Evolutionary conservation across 2,888 invertebrate genomes (phyloP).

Genomic region (Poecilobothrus nobilitatus): DNA sequence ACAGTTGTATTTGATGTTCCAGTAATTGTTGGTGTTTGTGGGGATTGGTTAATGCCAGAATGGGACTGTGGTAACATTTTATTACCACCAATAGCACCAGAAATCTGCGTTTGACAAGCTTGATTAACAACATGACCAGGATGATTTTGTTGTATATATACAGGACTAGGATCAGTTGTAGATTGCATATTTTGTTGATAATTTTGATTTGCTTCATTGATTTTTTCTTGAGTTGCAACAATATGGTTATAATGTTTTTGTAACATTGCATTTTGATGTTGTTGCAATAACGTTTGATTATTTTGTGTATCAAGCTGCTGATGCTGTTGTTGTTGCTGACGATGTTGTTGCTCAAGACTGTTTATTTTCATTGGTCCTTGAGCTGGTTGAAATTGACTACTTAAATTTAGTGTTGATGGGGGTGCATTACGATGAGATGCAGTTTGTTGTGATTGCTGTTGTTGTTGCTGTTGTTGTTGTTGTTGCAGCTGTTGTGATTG

Average conservation of each 20-base stretch:
- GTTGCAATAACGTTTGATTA: constrained; percentile 43
- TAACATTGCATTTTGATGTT: constrained; percentile 36
- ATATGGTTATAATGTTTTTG: constrained; percentile 24
- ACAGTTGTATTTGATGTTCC: constrained; percentile 37
- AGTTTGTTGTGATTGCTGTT: constrained; percentile 32
- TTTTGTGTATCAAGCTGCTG: constrained; percentile 28
- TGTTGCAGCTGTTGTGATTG: constrained; percentile 21
- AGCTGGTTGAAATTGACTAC: constrained; percentile 41
- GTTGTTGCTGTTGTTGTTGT: constrained; percentile 33
- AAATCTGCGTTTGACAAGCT: constrained; percentile 43
- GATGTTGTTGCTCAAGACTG: constrained; percentile 29
- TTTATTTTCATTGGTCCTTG: constrained; percentile 38
- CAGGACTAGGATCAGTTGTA: constrained; percentile 32
- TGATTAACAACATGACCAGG: constrained; percentile 43
- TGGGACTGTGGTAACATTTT: constrained; percentile 22
- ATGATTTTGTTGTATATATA: constrained; percentile 44
- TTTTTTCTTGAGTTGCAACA: not conserved
- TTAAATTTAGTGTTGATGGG: constrained; percentile 40
- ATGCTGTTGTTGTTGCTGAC: constrained; percentile 28
- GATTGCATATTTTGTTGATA: constrained; percentile 32
- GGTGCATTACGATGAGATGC: constrained; percentile 29
- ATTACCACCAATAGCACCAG: constrained; percentile 27
- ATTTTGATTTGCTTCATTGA: not conserved
- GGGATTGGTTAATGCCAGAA: constrained; percentile 13
- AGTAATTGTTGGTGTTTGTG: constrained; percentile 22